These are phyloP conservation scores for Acanthococcus lagerstroemiae DNA, from an alignment of 2,888 invertebrate genomes.

Conservation along the genomic window DNA sequence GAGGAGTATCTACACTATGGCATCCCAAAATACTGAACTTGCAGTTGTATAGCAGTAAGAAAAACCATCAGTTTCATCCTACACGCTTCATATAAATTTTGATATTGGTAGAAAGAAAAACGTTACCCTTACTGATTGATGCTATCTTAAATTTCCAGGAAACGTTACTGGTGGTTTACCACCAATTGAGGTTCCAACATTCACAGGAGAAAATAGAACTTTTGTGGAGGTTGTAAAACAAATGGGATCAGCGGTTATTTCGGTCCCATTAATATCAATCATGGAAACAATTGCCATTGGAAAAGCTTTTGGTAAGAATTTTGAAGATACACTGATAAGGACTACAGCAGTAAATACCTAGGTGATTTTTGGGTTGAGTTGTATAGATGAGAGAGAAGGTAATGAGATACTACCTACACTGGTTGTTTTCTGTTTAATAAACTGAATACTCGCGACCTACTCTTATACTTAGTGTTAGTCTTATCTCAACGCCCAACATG, in stretches of 20 bases:
- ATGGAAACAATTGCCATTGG: constrained; percentile 50
- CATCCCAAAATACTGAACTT: no score
- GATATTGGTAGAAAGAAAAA: background rate
- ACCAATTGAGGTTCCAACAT: constrained; percentile 39
- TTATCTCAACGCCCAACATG: no score
- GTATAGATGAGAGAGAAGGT: no score
- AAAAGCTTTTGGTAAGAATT: constrained; percentile 47
- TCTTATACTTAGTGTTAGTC: no score
- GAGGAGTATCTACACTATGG: no score
- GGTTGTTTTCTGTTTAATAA: background rate
- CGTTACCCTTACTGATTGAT: background rate
- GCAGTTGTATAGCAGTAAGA: no score
- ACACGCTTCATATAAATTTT: background rate
- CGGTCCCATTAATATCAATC: constrained; percentile 48
- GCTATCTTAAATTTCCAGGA: no score
- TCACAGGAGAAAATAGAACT: constrained; percentile 35
- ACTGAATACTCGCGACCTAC: no score
- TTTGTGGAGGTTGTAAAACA: constrained; percentile 42
- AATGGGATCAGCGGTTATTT: constrained; percentile 44
- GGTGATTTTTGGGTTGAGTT: no score
- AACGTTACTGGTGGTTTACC: constrained; percentile 40
- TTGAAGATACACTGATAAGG: no score
- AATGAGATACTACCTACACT: background rate
- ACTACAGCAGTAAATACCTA: no score
- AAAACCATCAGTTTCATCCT: background rate